These are phyloP conservation scores for Chrysochloris asiatica DNA, from an alignment of 2,113 vertebrate genomes.

Conservation along the genomic window DNA sequence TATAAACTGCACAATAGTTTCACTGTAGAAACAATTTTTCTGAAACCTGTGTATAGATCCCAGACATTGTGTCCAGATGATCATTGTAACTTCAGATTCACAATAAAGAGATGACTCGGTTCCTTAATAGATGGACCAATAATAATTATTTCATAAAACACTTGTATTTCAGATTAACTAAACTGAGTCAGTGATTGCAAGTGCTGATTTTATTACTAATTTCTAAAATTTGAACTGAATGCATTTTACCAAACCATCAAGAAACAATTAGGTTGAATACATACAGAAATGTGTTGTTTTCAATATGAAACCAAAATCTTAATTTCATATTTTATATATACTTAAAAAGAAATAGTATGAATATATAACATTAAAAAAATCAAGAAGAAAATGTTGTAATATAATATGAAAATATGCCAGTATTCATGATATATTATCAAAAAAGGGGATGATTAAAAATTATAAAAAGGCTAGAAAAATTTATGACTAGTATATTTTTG, in stretches of 20 bases:
- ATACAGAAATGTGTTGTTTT: not conserved
- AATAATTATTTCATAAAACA: not conserved
- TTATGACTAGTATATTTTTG: too few relatives aligned
- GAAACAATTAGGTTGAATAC: not conserved
- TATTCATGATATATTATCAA: not conserved
- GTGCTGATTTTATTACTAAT: not conserved
- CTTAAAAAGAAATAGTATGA: not conserved
- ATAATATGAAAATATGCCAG: not conserved
- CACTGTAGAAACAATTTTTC: too few relatives aligned
- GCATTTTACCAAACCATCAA: not conserved
- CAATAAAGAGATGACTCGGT: not conserved
- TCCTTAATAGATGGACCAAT: not conserved
- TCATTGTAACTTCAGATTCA: not conserved
- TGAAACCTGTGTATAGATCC: too few relatives aligned
- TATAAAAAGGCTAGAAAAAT: not conserved
- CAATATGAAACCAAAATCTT: not conserved
- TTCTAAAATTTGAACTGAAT: not conserved
- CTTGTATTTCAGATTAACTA: not conserved
- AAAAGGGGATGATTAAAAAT: not conserved
- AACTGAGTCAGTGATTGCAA: not conserved
- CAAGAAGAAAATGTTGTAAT: not conserved
- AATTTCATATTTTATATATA: slow-evolving; percentile 4
- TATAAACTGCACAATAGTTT: not conserved
- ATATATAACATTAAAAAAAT: not conserved
- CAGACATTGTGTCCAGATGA: not conserved